Evolutionary conservation across 2,888 invertebrate species (phyloP).

Genomic region (Drosophila picticornis): DNA sequence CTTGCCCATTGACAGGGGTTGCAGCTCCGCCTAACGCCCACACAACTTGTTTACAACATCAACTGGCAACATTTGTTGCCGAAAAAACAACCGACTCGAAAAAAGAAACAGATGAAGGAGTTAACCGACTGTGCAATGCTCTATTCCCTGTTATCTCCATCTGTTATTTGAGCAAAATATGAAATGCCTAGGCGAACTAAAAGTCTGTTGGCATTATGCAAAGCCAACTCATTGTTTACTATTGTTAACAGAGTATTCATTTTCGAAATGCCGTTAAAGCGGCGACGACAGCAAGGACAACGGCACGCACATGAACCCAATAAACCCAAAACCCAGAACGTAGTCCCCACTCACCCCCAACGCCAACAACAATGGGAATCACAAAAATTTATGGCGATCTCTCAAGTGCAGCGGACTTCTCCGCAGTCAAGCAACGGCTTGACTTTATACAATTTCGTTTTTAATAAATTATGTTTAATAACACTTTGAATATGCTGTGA

Average conservation of each 20-base stretch:
- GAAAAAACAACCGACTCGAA: constrained; percentile 21
- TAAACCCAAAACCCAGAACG: constrained; percentile 32
- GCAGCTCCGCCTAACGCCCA: constrained; percentile 21
- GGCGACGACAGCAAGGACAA: constrained; percentile 38
- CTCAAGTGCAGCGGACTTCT: constrained; percentile 51
- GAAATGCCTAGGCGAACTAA: background rate
- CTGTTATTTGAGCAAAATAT: background rate
- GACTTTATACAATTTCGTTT: constrained; percentile 77
- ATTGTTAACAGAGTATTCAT: constrained; percentile 17
- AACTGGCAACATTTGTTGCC: constrained; percentile 81
- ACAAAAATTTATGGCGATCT: constrained; percentile 71
- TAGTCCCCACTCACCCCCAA: background rate
- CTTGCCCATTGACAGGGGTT: constrained; percentile 31
- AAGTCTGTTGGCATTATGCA: background rate
- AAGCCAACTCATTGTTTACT: background rate
- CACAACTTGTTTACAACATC: constrained; percentile 78
- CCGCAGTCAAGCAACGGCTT: constrained; percentile 40
- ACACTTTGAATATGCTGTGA: constrained; percentile 80
- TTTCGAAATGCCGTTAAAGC: constrained; percentile 62
- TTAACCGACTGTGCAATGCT: background rate
- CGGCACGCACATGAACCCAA: constrained; percentile 69
- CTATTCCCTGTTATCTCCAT: too few species aligned
- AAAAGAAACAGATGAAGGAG: background rate
- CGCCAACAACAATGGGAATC: constrained; percentile 48
- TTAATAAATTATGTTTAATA: constrained; percentile 83